These are phyloP conservation scores for Fukomys damarensis DNA, from an alignment of 2,113 vertebrate genomes.

Conservation along the genomic window DNA sequence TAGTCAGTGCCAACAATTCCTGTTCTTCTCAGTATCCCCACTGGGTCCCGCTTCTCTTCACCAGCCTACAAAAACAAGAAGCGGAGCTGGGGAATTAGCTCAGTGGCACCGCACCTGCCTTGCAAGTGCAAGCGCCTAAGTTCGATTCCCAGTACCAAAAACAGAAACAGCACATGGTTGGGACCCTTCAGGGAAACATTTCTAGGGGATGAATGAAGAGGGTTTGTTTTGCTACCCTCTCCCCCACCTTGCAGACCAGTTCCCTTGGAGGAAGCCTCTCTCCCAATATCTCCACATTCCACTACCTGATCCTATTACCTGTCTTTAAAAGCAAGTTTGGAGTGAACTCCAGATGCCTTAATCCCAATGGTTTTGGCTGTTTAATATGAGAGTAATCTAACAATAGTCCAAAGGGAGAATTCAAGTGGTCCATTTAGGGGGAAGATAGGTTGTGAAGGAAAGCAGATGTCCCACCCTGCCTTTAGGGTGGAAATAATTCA, in stretches of 20 bases:
- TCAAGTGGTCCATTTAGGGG: background rate
- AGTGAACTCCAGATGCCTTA: background rate
- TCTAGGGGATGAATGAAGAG: background rate
- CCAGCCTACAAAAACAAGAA: background rate
- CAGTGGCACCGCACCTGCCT: too few relatives aligned
- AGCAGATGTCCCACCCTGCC: background rate
- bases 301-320: background rate
- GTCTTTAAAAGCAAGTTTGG: background rate
- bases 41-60: background rate
- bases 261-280: constrained; percentile 7
- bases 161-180: background rate
- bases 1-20: background rate
- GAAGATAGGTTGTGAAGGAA: background rate
- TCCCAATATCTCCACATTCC: background rate
- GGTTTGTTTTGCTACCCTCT: background rate
- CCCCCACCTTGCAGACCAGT: too few relatives aligned
- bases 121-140: too few relatives aligned
- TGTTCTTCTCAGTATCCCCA: background rate
- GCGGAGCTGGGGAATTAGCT: too few relatives aligned
- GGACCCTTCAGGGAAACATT: background rate
- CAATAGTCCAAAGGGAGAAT: background rate
- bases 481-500: background rate
- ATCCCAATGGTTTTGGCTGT: background rate
- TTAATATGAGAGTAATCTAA: background rate
- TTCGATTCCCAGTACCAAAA: too few relatives aligned